These are phyloP conservation scores for Ceuthmochares aereus DNA, from an alignment of 2,113 vertebrate species.

Conservation along the genomic window DNA sequence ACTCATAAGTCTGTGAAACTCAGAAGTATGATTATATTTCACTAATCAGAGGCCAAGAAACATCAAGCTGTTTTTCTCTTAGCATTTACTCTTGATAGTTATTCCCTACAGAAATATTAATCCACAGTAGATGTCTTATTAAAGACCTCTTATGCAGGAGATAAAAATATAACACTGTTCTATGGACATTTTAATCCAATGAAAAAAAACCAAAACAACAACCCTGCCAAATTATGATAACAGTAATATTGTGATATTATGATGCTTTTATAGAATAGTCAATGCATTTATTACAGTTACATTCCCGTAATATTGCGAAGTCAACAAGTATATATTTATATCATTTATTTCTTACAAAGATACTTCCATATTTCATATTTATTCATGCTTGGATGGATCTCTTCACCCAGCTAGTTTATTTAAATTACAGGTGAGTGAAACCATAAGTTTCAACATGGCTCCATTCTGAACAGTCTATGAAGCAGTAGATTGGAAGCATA, in stretches of 20 bases:
- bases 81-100: background rate
- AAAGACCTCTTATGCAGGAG: background rate
- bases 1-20: background rate
- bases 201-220: background rate
- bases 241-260: background rate
- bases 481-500: constrained; percentile 53
- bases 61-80: background rate
- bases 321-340: constrained; percentile 4
- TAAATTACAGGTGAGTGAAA: constrained; percentile 57
- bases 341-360: background rate
- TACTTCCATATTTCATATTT: constrained; percentile 35
- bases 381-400: constrained; percentile 31
- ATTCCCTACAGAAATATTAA: background rate
- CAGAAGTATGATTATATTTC: background rate
- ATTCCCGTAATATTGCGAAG: background rate
- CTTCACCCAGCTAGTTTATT: constrained; percentile 41
- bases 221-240: background rate
- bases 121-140: background rate
- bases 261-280: background rate
- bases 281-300: background rate
- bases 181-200: background rate
- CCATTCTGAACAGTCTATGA: constrained; percentile 37
- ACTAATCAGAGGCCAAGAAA: background rate
- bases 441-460: constrained; percentile 57
- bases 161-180: background rate